Evolutionary conservation across 2,797 vertebrate genomes (phyloP), one percentile per base, ranked within the genome.

Genomic region (Gallinago nigripennis): DNA sequence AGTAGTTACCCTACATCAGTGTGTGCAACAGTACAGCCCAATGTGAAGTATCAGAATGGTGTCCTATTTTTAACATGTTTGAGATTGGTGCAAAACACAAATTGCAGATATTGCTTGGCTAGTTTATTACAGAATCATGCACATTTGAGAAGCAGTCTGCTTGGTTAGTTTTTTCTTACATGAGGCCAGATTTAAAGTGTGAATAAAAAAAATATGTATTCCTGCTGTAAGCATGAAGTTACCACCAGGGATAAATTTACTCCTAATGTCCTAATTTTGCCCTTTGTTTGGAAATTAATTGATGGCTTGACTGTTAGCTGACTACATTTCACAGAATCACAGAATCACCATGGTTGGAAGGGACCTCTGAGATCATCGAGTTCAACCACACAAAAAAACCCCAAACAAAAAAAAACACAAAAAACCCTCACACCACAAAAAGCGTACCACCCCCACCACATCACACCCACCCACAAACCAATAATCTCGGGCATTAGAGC

Each of bases 221-320:
- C 46, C 28, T 89, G 56, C 43, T 66, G 11, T 76, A 79, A 73
- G 19, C 35, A 16, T 33, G 16, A 65, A 91, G 41, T 70, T 84
- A 50, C 51, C 21, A 73, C 31, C 53, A 53, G 8, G 43, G 28
- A 82, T 71, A 80, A 86, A 80, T 87, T 80, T 54, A 69, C 17
- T 79, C 66, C 54, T 90, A 39, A 81, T 46, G 35, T 51, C 88
- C 82, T 88, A 83, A 85, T 41, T 96, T 89, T 60, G 39, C 61
- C 69, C n/a, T 93, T 96, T 95, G 64, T 88, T 94, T 92, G 73
- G 57, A 85, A 78, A 75, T 65, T 11, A 90, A 82, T 56, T 83
- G 61, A 31, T 76, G 54, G 4, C 16, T 91, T 92, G 45, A 68
- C 61, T 94, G 57, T 88, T 90, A 48, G n/a, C 63, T 94, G 73